These are phyloP conservation scores for Pseudoatta argentina DNA, from an alignment of 1,140 invertebrate genomes.

Conservation along the genomic window DNA sequence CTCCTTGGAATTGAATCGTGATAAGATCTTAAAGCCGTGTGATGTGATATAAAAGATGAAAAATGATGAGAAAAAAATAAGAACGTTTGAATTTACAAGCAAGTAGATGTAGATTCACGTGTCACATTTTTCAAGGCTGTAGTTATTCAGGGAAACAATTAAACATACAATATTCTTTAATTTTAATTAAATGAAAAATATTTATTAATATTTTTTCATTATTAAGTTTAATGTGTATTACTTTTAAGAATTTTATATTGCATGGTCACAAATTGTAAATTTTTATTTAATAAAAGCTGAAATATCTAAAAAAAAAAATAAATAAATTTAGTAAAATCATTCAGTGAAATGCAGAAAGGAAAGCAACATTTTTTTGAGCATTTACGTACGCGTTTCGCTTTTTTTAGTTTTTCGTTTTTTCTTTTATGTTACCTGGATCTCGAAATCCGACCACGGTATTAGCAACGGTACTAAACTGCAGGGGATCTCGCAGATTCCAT, in stretches of 20 bases:
- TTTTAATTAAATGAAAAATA: not conserved
- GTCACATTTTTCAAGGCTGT: not conserved
- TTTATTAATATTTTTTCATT: conserved; percentile 9
- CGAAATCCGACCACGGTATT: conserved; percentile 64
- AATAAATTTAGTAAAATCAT: not conserved
- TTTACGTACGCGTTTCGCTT: conserved; percentile 18
- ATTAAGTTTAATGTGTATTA: not conserved
- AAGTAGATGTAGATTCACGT: not conserved
- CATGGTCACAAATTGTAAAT: not conserved
- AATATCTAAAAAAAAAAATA: not conserved
- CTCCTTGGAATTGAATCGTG: conserved; percentile 58
- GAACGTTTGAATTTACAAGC: not conserved
- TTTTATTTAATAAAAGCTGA: not conserved
- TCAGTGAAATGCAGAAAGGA: not conserved
- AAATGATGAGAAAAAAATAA: not conserved
- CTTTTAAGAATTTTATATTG: not conserved
- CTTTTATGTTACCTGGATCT: conserved; percentile 43
- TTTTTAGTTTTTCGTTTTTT: not conserved
- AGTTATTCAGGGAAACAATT: not conserved
- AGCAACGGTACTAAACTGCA: conserved; percentile 54
- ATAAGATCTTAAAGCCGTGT: not conserved
- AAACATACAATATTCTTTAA: not conserved
- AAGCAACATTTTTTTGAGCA: conserved; percentile 27
- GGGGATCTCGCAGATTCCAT: conserved; percentile 63
- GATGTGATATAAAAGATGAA: not conserved